Evolutionary conservation across 2,113 vertebrate genomes (phyloP), one percentile per base, ranked within the genome.

Genomic region (Micronycteris hirsuta): DNA sequence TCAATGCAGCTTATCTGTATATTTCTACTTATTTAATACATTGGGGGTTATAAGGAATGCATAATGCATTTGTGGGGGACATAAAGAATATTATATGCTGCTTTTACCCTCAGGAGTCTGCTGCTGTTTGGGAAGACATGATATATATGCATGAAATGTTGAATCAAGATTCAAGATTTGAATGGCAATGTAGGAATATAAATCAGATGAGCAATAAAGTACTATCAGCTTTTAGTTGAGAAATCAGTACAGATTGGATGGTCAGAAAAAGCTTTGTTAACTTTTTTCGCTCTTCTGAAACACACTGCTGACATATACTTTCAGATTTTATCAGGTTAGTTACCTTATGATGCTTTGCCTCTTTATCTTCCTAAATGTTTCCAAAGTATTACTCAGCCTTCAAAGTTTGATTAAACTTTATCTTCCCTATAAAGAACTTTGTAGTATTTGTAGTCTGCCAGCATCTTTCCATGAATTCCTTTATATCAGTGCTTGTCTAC

Each of bases 91-190:
- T 76, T 85, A 93, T 94, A 96, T 74, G 88, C 88, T n/a, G 10
- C 78, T 93, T 56, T 93, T 95, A 43, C 86, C 97, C 86, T 96
- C 33, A 91, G 91, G 97, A 95, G 73, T 96, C 94, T 91, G 78
- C 96, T 89, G 80, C 94, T 97, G 88, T 94, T 97, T 96, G 94
- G 74, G 61, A 96, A 96, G 85, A 95, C 82, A 88, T 94, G 88
- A 96, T 96, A 89, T 96, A 91, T 94, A 95, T 93, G 86, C 74
- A 95, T 86, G 82, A 96, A 96, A 94, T 91, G 91, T 95, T 97
- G 95, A 96, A 97, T 96, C 96, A 95, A 96, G 94, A 96, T 93
- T 91, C 73, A 89, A 81, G 68, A 97, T 97, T 97, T 94, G 93
- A 97, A 95, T 95, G 89, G 68, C 77, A 96, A 95, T 89, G 80